Base-by-base conservation (phyloP, 1,140 invertebrate species). In the Diachasmimorpha longicaudata region DNA sequence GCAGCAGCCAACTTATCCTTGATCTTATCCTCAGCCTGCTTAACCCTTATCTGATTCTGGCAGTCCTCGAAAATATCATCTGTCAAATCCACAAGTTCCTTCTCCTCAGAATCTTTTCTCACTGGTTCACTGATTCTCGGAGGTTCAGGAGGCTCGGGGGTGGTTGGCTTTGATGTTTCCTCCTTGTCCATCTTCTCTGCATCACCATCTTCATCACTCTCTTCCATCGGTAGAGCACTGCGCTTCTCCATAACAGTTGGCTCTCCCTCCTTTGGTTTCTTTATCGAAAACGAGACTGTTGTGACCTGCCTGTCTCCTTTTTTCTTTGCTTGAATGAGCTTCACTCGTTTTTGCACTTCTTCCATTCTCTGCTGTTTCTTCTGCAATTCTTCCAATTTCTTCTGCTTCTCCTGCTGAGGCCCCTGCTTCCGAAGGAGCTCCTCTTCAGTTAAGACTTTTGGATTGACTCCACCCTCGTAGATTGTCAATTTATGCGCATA, bases 271-370 rank as follows among this genome's bases (percentile, higher is more conserved):
- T 95, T 95, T 0, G 92, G 91, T 78, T 95, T 93, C 83, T 95
- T 95, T 31, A 96, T 95, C 0, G 94, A 95, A 83, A 96, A 96
- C 71, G 93, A 93, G 5, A 95, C 94, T 0, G 94, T 93, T 0
- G 91, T 86, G 37, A 86, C 82, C 74, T 85, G 85, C 70, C 86
- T 85, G 10, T 87, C 85, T 0, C 75, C 63, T 8, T 87, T 89
- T 70, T 89, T 87, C 69, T 88, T 88, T 0, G 83, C 89, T 76
- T 87, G 87, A 63, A 89, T 88, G 88, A 89, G 89, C 46, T 89
- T 90, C 3, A 86, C 85, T 42, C 89, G 85, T 46, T 89, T 89
- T 16, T 89, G 87, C n/a, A 88, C 85, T 69, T 91, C 88, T 72
- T 89, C 88, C 87, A 89, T 89, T 58, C 85, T 78, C 48, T 87